These are phyloP conservation scores for Leptinotarsa defecta DNA, from an alignment of 1,140 invertebrate species.

Conservation along the genomic window DNA sequence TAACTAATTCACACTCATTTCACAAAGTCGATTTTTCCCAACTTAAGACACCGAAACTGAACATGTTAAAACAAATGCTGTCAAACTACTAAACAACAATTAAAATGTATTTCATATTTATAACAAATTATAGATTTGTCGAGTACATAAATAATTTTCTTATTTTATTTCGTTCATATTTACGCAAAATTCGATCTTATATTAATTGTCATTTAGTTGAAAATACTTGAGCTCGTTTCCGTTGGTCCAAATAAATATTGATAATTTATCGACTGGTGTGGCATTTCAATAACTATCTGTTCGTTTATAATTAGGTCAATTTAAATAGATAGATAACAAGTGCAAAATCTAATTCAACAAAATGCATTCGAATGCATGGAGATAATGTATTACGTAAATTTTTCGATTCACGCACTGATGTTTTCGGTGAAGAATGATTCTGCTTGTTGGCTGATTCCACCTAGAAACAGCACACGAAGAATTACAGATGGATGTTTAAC, in stretches of 20 bases:
- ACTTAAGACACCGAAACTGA: background rate
- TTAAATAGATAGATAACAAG: slow-evolving; percentile 47
- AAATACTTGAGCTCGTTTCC: slow-evolving; percentile 31
- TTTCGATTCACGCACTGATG: slow-evolving; percentile 5
- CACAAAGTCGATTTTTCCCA: background rate
- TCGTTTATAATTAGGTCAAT: slow-evolving; percentile 51
- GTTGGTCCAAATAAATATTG: slow-evolving; percentile 35
- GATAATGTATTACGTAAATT: slow-evolving; percentile 21
- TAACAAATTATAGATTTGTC: slow-evolving; percentile 47
- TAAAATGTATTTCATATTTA: slow-evolving; percentile 54
- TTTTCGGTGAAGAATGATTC: background rate
- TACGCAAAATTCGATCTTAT: slow-evolving; percentile 52
- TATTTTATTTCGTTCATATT: slow-evolving; percentile 49
- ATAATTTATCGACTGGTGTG: slow-evolving; percentile 42
- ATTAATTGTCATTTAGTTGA: slow-evolving; percentile 33
- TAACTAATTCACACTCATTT: slow-evolving; percentile 4
- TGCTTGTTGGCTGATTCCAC: background rate
- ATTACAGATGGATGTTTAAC: background rate
- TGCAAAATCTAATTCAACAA: slow-evolving; percentile 33
- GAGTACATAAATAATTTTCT: slow-evolving; percentile 49
- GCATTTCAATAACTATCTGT: slow-evolving; percentile 46
- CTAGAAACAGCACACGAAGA: background rate
- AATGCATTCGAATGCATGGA: slow-evolving; percentile 25
- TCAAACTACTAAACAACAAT: slow-evolving; percentile 49
- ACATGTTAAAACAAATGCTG: slow-evolving; percentile 35